Evolutionary conservation across 2,113 vertebrate species (phyloP), one percentile per base, ranked within the genome.

Genomic region (Siphamia tubifer): DNA sequence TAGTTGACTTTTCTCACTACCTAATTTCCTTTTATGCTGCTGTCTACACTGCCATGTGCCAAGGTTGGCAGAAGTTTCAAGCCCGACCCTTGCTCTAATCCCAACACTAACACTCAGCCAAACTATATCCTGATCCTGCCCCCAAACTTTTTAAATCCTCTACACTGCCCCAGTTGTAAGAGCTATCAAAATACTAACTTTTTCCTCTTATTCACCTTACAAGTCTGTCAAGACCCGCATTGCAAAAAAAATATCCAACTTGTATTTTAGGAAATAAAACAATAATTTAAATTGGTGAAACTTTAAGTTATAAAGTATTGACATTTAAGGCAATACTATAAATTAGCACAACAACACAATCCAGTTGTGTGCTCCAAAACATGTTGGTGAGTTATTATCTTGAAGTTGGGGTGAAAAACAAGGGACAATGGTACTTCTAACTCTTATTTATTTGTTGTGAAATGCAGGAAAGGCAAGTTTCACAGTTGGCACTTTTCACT

Each of bases 51-150:
- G 20, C 15, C 24, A 21, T 28, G 43, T 43, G 55, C 45, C 24
- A 55, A 8, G 0, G 20, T 24, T 63, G 40, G 54, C 45, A 42
- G 47, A 49, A 35, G 44, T 57, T 16, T 24, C 7, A 1, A 23
- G 28, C 8, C 31, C 28, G 2, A 39, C 42, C 49, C 13, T 2
- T 23, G 19, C 74, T 62, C 55, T 67, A 79, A 73, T 70, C 49
- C 68, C 9, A 16, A 2, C 8, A 23, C 48, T 20, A 13, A 60
- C 36, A 44, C 13, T 49, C 36, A 61, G 48, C 53, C 56, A 43
- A 48, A 47, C 12, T 20, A 53, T 13, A 34, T 42, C 42, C 32
- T 66, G 17, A 62, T 62, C 39, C 25, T 5, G 49, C 42, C 38
- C 13, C 2, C 17, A n/a, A 48, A 30, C 24, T 39, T 55, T 51